Conservation (phyloP, 1,140 invertebrate genomes). For the Choristoneura fumiferana region DNA sequence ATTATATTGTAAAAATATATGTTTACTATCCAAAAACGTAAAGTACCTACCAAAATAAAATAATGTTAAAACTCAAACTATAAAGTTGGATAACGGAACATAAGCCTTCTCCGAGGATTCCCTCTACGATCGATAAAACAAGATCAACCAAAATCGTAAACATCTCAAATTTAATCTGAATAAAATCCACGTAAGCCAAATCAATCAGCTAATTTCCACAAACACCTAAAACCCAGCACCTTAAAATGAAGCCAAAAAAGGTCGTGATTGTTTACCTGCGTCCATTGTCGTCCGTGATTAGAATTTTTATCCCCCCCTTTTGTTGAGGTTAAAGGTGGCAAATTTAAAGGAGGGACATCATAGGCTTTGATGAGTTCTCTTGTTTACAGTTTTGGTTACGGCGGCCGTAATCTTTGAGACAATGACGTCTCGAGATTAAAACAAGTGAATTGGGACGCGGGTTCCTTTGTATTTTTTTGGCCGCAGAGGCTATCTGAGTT, state of each 20-base stretch:
- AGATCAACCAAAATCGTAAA: no score
- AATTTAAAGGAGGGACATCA: conserved; percentile 40
- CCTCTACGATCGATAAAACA: no score
- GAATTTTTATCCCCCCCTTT: conserved; percentile 25
- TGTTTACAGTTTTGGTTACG: conserved; percentile 40
- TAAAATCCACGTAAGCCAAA: conserved; percentile 4
- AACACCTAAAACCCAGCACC: neutral
- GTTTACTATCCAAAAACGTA: no score
- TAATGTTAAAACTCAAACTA: no score
- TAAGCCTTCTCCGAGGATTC: no score
- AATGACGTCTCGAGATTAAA: conserved; percentile 25
- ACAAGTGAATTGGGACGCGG: conserved; percentile 7
- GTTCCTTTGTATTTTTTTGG: conserved; percentile 9
- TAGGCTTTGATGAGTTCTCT: conserved; percentile 42
- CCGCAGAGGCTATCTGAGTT: conserved; percentile 10
- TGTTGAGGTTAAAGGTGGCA: conserved; percentile 28
- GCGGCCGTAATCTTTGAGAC: conserved; percentile 41
- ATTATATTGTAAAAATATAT: no score
- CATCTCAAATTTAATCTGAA: no score
- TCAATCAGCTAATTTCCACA: conserved; percentile 23
- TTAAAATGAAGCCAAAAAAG: conserved; percentile 19
- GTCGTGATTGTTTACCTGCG: conserved; percentile 16
- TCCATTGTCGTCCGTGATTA: conserved; percentile 22
- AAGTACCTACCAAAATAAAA: no score
- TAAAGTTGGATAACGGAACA: no score